These are phyloP conservation scores for Phoebastria nigripes DNA, from an alignment of 2,797 vertebrate species.

Conservation along the genomic window DNA sequence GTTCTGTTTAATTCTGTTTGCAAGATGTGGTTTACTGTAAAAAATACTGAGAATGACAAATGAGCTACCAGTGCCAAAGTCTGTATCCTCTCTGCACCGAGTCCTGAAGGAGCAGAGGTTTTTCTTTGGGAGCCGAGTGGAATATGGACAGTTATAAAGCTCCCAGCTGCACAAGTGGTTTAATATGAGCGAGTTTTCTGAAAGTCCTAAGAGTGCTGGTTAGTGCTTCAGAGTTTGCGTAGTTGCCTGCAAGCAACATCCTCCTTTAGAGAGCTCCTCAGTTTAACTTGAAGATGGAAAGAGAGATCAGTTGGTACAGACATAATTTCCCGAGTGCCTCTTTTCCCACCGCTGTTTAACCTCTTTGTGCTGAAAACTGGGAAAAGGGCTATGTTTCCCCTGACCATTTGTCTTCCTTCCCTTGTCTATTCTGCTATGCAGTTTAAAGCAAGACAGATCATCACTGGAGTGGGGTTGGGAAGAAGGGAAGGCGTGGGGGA, in stretches of 20 bases:
- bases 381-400: background rate
- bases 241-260: background rate
- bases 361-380: background rate
- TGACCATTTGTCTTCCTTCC: slow-evolving; percentile 28
- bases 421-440: background rate
- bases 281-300: background rate
- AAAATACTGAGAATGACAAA: background rate
- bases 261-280: background rate
- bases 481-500: background rate
- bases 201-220: background rate
- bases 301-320: background rate
- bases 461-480: background rate
- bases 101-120: background rate
- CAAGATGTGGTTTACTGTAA: background rate
- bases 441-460: background rate
- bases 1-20: background rate
- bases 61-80: background rate
- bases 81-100: background rate
- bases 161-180: background rate
- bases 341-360: background rate
- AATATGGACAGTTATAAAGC: background rate
- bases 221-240: background rate
- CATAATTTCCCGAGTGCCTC: accelerated
- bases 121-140: background rate
- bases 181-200: background rate